Conservation (phyloP, 2,797 vertebrate genomes). For the Rallus crepitans region DNA sequence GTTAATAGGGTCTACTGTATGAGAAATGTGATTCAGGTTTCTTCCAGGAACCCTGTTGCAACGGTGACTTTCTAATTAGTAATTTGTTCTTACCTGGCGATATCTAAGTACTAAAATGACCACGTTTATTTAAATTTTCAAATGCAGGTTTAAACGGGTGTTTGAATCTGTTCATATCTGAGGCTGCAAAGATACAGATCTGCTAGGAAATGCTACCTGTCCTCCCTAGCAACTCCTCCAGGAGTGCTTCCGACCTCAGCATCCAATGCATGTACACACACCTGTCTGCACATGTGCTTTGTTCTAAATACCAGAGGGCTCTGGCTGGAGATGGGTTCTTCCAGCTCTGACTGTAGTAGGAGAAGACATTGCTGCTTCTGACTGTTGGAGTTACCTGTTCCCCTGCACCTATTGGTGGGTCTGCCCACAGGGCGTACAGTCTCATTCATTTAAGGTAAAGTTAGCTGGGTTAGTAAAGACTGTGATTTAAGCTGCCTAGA, state of each 20-base stretch:
- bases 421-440: neutral
- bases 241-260: neutral
- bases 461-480: neutral
- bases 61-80: slow-evolving; percentile 6
- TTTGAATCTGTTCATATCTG: neutral
- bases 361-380: neutral
- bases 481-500: neutral
- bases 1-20: neutral
- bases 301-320: neutral
- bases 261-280: neutral
- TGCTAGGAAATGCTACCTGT: neutral
- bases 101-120: neutral
- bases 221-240: neutral
- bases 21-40: neutral
- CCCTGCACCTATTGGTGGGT: neutral
- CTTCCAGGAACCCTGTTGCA: neutral
- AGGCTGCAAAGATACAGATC: neutral
- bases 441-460: neutral
- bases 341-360: neutral
- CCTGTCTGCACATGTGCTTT: neutral
- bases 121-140: neutral
- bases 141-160: neutral
- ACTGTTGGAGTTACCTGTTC: neutral
- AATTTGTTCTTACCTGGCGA: neutral
- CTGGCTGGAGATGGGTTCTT: neutral